Evolutionary conservation across 2,888 invertebrate genomes (phyloP), one percentile per base, ranked within the genome.

Genomic region (Campoplex nolae): DNA sequence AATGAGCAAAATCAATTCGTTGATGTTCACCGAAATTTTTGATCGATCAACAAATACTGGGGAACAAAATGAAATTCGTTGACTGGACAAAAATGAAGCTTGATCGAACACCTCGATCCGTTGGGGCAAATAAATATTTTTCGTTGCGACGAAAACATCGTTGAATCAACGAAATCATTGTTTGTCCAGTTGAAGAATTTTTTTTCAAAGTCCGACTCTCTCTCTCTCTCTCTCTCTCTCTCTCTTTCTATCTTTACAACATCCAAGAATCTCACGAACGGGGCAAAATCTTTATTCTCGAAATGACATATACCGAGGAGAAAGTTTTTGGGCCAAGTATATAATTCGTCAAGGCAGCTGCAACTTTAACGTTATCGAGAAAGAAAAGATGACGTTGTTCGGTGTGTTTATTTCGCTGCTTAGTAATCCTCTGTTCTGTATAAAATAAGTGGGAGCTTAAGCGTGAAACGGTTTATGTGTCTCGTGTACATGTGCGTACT

Each of bases 261-360:
- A 42, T 68, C 3, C 23, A 68, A 42, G 23, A 42, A 42, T 42
- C 23, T 68, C 42, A 23, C 11, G 23, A 38, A 42, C 42, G 45
- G 45, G 70, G 45, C 23, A 18, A 23, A 45, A 71, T 51, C 32
- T 71, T 45, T 7, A 8, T 18, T 51, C 35, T 7, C 9, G 18
- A 18, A 48, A 35, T 32, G 56, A n/a, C 38, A 54, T 13, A 54
- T 11, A 70, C 42, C 54, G 35, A 48, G 62, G 73, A 56, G 77
- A 86, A 86, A 83, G 78, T 79, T 70, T 79, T 42, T 32, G 32
- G 62, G 35, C 74, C 83, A 45, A 70, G 23, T 7, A 56, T n/a
- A 86, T 79, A 75, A 79, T 83, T 83, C 73, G 83, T 83, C 58
- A 58, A 62, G 82, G 62, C 62, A 83, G 85, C 83, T 83, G 85